Evolutionary conservation across 2,113 vertebrate species (phyloP).

Genomic region (crab-eating macaque (Macaca fascicularis)): T2T-MFA8v1.1 NC_088375.1:152779001-152779500

Average conservation of each 20-base stretch:
- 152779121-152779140: not conserved
- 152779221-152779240: not conserved
- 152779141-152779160: not conserved
- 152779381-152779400: not conserved
- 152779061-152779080: not conserved
- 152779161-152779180: not conserved
- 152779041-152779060: slow-evolving; percentile 6
- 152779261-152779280: not conserved
- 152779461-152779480: not conserved
- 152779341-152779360: not conserved
- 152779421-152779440: not conserved
- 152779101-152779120: not conserved
- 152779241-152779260: not conserved
- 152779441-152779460: not conserved
- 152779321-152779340: slow-evolving; percentile 8
- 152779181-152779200: not conserved
- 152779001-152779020: not conserved
- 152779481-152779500: slow-evolving; percentile 26
- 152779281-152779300: slow-evolving; percentile 21
- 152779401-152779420: not conserved
- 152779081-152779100: not conserved
- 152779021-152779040: not conserved
- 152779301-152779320: not conserved
- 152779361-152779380: not conserved
- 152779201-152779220: not conserved